A percentile compares a stretch with the other conserved stretches of the same genome.
These are phyloP conservation scores for Uloborus plumipes DNA, from an alignment of 2,888 invertebrate genomes.

Conservation along the genomic window DNA sequence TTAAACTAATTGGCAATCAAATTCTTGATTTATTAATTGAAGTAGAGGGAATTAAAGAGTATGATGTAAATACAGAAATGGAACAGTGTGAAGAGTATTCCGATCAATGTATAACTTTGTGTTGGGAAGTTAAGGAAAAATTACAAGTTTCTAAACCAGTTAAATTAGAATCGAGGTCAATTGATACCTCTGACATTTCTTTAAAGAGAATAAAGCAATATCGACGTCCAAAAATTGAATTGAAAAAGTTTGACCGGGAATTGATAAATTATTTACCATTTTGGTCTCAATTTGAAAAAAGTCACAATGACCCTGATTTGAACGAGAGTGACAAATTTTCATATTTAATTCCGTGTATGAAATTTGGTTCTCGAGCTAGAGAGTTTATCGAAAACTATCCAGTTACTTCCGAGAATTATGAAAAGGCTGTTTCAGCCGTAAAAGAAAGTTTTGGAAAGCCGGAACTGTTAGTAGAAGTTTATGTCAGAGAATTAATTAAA, in stretches of 20 bases:
- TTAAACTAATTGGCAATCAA: background rate
- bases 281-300: slow-evolving; percentile 28
- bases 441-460: slow-evolving; percentile 63
- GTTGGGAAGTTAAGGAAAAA: background rate
- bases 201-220: background rate
- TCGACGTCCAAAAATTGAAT: slow-evolving; percentile 66
- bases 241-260: slow-evolving; percentile 67
- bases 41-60: background rate
- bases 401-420: slow-evolving; percentile 21
- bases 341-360: slow-evolving; percentile 27
- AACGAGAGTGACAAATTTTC: slow-evolving; percentile 28
- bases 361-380: slow-evolving; percentile 1
- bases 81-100: background rate
- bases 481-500: background rate
- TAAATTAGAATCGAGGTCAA: slow-evolving; percentile 1
- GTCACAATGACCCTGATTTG: slow-evolving; percentile 16
- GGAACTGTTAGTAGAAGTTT: slow-evolving; percentile 66
- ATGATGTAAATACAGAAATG: background rate
- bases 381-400: slow-evolving; percentile 27
- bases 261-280: slow-evolving; percentile 31
- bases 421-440: slow-evolving; percentile 4
- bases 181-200: background rate
- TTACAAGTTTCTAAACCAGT: background rate
- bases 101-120: slow-evolving; percentile 3
- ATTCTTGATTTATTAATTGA: background rate